These are phyloP conservation scores for Platorchestia sp. DNA, from an alignment of 1,140 invertebrate species.

Conservation along the genomic window DNA sequence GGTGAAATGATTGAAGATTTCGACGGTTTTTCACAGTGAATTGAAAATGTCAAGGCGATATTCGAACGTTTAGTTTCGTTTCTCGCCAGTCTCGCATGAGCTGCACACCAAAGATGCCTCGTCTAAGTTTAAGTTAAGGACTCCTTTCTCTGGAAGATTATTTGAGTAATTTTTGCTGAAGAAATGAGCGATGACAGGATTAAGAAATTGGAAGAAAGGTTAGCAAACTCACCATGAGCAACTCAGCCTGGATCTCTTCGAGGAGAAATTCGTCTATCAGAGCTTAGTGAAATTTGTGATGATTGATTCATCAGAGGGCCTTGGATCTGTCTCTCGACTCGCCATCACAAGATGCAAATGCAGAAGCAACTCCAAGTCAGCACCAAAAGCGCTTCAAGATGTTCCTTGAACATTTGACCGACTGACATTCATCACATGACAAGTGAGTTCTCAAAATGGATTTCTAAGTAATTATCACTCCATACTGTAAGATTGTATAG, in stretches of 20 bases:
- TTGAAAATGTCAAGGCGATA: not conserved
- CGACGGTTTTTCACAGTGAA: not conserved
- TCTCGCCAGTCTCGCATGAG: not conserved
- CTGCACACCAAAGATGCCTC: conserved; percentile 33
- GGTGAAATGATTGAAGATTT: not conserved
- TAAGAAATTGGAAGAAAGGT: not conserved
- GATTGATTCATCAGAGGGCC: not conserved
- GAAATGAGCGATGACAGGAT: not conserved
- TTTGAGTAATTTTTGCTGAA: conserved; percentile 2
- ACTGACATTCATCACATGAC: not conserved
- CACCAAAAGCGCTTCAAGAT: not conserved
- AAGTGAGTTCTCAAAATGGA: not conserved
- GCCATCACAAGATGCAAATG: too few species aligned
- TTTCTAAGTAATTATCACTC: not conserved
- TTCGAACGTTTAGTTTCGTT: not conserved
- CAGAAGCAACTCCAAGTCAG: not conserved
- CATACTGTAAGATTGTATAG: not conserved
- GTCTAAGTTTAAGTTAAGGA: not conserved
- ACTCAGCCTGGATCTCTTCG: not conserved
- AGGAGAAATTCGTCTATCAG: not conserved
- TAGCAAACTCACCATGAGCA: not conserved
- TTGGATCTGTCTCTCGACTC: not conserved
- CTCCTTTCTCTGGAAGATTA: conserved; percentile 16
- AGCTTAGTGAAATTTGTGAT: not conserved
- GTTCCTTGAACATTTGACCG: not conserved